phyloP scores from a whole-genome alignment of 2,797 vertebrate species.

The Channa striata region DNA sequence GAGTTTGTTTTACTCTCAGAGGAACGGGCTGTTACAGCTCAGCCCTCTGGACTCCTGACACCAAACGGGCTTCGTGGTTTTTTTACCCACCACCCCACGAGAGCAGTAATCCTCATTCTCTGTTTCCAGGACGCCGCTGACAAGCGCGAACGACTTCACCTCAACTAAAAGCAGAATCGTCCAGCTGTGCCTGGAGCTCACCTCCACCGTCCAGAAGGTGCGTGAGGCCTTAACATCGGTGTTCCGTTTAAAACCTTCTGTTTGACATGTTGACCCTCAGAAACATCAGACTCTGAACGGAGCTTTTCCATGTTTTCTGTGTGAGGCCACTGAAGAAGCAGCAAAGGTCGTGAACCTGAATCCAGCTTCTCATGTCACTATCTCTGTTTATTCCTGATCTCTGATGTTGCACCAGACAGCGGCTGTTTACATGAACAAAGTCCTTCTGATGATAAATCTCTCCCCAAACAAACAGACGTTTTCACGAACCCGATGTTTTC shows the following conservation, averaged over 20 bases:
- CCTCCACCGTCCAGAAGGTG: conserved; percentile 96
- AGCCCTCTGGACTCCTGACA: too few relatives aligned
- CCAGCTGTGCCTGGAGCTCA: conserved; percentile 96
- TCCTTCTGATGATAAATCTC: conserved; percentile 9
- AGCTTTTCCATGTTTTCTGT: not conserved
- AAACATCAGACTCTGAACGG: too few relatives aligned
- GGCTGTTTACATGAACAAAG: conserved; percentile 26
- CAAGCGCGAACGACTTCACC: conserved; percentile 90
- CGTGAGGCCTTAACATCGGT: conserved; percentile 55
- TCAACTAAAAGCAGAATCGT: conserved; percentile 95
- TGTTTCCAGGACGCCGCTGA: conserved; percentile 88
- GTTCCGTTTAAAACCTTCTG: too few relatives aligned
- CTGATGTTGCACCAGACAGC: conserved; percentile 30
- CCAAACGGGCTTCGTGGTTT: too few relatives aligned
- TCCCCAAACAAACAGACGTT: conserved; percentile 23
- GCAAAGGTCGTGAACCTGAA: conserved; percentile 6
- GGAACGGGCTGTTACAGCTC: too few relatives aligned
- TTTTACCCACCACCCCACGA: too few relatives aligned
- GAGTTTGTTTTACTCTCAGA: too few relatives aligned
- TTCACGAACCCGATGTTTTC: too few relatives aligned
- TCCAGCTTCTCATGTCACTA: not conserved
- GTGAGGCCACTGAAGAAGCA: not conserved
- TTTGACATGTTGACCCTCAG: too few relatives aligned
- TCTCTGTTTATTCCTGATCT: conserved; percentile 6
- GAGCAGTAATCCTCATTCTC: not conserved